These are phyloP conservation scores for Holacanthella duospinosa DNA, from an alignment of 2,888 invertebrate species.

Conservation along the genomic window DNA sequence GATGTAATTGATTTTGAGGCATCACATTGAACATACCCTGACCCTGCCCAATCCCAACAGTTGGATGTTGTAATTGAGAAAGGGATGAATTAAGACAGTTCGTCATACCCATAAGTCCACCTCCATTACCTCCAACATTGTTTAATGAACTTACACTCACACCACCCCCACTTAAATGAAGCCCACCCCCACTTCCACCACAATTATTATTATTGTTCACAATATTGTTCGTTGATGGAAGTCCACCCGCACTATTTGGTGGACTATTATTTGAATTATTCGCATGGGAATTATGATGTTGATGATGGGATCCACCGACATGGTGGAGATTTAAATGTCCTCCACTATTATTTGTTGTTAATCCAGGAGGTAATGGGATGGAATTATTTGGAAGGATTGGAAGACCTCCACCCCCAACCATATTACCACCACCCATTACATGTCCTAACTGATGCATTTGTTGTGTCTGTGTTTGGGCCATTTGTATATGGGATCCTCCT, in stretches of 20 bases:
- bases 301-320: constrained; percentile 13
- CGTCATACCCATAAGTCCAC: background rate
- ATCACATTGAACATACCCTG: background rate
- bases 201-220: background rate
- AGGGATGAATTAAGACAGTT: background rate
- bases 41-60: background rate
- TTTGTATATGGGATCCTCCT: constrained; percentile 91
- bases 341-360: constrained; percentile 16
- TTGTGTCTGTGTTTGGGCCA: constrained; percentile 69
- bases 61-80: background rate
- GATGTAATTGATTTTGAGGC: background rate
- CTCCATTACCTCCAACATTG: background rate
- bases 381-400: background rate
- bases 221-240: background rate
- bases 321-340: constrained; percentile 18
- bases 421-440: constrained; percentile 18
- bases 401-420: constrained; percentile 10
- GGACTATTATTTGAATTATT: constrained; percentile 15
- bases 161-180: background rate
- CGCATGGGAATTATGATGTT: constrained; percentile 14
- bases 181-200: background rate
- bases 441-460: constrained; percentile 29
- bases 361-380: constrained; percentile 10
- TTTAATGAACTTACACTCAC: background rate
- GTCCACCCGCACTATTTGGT: constrained; percentile 11